Evolutionary conservation across 2,797 vertebrate species (phyloP).

Genomic region (Manis javanica): DNA sequence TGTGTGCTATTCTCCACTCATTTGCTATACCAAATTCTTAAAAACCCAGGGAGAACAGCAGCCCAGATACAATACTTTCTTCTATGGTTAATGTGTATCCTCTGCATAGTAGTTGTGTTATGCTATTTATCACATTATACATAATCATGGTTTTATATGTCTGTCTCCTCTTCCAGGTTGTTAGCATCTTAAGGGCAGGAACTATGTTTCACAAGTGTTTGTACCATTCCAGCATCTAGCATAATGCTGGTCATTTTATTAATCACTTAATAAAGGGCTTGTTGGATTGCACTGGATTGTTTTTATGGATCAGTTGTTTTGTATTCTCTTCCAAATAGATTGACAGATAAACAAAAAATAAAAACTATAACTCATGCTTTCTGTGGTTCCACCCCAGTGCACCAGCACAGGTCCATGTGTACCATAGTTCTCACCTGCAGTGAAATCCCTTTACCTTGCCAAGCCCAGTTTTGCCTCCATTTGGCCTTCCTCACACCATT

Average conservation of each 20-base stretch:
- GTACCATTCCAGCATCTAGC: not conserved
- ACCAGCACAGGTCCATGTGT: rapidly evolving
- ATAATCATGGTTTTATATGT: not conserved
- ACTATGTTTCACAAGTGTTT: not conserved
- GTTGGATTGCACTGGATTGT: not conserved
- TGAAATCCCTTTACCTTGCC: not conserved
- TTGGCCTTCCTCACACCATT: not conserved
- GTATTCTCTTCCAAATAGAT: not conserved
- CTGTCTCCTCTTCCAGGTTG: not conserved
- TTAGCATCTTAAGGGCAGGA: not conserved
- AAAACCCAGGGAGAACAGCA: not conserved
- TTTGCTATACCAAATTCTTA: not conserved
- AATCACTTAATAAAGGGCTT: not conserved
- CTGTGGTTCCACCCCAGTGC: not conserved
- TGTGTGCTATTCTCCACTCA: not conserved
- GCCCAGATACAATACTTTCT: not conserved
- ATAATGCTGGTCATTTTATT: not conserved
- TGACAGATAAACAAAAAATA: not conserved
- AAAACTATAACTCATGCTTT: not conserved
- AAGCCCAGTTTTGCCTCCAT: not conserved
- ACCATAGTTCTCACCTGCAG: not conserved
- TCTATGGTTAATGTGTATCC: not conserved
- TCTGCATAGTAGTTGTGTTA: not conserved
- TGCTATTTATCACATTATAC: not conserved
- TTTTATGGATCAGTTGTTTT: not conserved